Base-by-base conservation (phyloP, 2,797 vertebrate species). In the Psittacula echo region DNA sequence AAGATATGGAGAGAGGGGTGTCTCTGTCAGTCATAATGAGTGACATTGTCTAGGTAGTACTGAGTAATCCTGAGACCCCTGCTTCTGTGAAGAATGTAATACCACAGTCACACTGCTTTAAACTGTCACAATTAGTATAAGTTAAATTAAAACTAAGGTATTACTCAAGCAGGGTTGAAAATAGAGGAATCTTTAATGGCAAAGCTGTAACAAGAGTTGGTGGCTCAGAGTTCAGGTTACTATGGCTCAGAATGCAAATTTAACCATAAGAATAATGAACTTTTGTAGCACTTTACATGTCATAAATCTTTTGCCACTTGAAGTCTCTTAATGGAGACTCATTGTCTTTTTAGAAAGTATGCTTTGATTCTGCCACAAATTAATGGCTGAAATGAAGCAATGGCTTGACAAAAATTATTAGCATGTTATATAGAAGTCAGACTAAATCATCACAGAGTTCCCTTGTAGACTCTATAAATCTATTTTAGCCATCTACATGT, bases 381-480 rank as follows among this genome's bases (percentile, higher is more conserved):
- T 81, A 87, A 60, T 79, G 74, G 17, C 47, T 87, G 66, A 93
- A 67, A 79, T 82, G 71, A 89, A 91, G 92, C 24, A 79, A 87
- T 79, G 2, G 2, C 60, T 81, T 84, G 62, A 76, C 23, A 60
- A 60, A 60, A 60, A 37, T 37, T 37, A 60, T 37, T 60, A 60
- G n/a, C n/a, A 17, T 60, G n/a, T 79, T 84, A 53, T 44, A 27
- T 42, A 78, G 54, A 86, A 91, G 58, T 93, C 34, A 50, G 64
- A 84, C 56, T 84, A 86, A 92, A 83, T 93, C 42, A 84, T 70
- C 73, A 77, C 45, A n/a, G 37, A 66, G 22, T 58, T 89, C 16
- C 20, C 39, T 89, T 94, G 89, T 81, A 91, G 89, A 80, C 29
- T 89, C 72, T 60, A 54, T 93, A 97, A 96, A 94, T 94, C 82